These are phyloP conservation scores for Tamandua tetradactyla DNA, from an alignment of 2,797 vertebrate genomes.

Conservation along the genomic window DNA sequence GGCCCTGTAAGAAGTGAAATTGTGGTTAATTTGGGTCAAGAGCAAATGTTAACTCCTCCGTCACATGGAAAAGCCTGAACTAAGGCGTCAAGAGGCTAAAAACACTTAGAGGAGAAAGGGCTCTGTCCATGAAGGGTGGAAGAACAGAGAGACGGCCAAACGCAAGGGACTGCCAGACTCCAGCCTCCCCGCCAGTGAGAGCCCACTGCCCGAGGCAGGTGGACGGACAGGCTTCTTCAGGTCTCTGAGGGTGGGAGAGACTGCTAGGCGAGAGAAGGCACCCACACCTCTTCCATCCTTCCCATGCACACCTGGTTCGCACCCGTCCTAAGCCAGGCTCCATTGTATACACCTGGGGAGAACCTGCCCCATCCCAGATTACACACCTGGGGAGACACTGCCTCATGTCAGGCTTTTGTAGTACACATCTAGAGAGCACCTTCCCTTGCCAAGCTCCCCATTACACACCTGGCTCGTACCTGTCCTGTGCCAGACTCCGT, in stretches of 20 bases:
- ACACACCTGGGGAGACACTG: background rate
- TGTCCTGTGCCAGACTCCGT: background rate
- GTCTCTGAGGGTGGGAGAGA: too few species aligned
- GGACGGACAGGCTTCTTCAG: background rate
- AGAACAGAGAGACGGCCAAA: fast-evolving
- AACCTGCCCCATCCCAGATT: background rate
- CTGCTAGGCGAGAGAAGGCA: background rate
- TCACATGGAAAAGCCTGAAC: background rate
- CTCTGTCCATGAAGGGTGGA: background rate
- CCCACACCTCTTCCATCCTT: background rate
- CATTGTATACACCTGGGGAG: background rate
- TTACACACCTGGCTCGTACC: background rate
- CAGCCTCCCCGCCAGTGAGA: background rate
- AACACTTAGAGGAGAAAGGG: background rate
- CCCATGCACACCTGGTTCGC: background rate
- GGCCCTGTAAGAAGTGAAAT: background rate
- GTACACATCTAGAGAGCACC: background rate
- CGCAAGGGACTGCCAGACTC: background rate
- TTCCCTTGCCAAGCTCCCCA: background rate
- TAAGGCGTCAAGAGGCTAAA: fast-evolving
- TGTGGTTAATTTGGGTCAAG: background rate
- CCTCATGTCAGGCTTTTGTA: background rate
- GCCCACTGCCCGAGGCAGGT: background rate
- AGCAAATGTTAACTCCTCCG: background rate
- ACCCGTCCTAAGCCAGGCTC: background rate